Evolutionary conservation across 2,888 invertebrate species (phyloP), one percentile per base, ranked within the genome.

Genomic region (Meteorus colon): DNA sequence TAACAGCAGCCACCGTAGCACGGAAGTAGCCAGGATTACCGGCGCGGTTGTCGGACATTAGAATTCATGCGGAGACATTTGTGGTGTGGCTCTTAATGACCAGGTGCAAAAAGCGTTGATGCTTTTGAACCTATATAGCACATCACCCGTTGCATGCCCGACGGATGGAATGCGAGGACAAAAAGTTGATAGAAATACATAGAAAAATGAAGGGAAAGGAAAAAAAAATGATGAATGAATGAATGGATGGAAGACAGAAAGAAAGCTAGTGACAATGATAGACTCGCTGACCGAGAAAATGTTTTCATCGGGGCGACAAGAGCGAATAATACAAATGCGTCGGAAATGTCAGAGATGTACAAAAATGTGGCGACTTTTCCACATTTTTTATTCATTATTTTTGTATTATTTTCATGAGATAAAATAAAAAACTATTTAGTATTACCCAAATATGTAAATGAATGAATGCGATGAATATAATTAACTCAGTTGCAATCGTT

Each of bases 41-140:
- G 81, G 74, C 81, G 77, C 76, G 81, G 80, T 77, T 59, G 78
- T 80, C 73, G 76, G 86, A 83, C 88, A 89, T 89, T 88, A 88
- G 88, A 88, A 89, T 89, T 88, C 88, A 89, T 88, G 88, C 87
- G 85, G 87, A 88, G 87, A 88, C 88, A 88, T 89, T 89, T 88
- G 88, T 85, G 89, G 89, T 86, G 84, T 85, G 84, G 84, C 82
- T 86, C 85, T 87, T 89, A 89, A 89, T 88, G 88, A 88, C 87
- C 86, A 84, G 82, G 83, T 83, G 85, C 85, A 86, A 89, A 88
- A 88, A 87, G 84, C 83, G 79, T 68, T 34, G 65, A 65, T 41
- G 65, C 31, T 41, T 34, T 19, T 6, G 24, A 37, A 55, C 4
- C 5, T 55, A 8, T 55, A 19, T 65, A n/a, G 31, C 4, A 63